Percentiles rank a stretch among this genome's conserved stretches.
phyloP scores from a whole-genome alignment of 2,888 invertebrate species.

The Cheilosia vernalis region DNA sequence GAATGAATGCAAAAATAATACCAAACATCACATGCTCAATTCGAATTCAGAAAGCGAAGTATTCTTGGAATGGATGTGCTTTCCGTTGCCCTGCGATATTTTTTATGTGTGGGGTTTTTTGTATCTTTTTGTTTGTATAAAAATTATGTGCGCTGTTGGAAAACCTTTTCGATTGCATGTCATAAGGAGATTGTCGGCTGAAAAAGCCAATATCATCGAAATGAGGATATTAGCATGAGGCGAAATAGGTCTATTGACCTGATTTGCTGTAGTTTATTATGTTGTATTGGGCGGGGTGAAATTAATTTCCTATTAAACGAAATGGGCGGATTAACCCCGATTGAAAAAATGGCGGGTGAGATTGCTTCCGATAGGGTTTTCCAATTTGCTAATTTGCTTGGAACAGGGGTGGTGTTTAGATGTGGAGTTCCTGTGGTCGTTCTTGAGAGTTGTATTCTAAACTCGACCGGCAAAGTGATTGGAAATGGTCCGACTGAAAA shows the following conservation, averaged over 20 bases:
- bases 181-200: conserved; percentile 20
- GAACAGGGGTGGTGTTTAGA: no score
- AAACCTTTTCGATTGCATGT: conserved; percentile 50
- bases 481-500: no score
- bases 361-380: no score
- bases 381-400: no score
- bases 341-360: no score
- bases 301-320: no score
- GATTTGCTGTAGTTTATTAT: conserved; percentile 25
- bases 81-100: not conserved
- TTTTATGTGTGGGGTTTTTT: not conserved
- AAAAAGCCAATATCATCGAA: conserved; percentile 23
- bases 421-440: no score
- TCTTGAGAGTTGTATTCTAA: no score
- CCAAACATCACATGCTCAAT: conserved; percentile 34
- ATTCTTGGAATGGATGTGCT: conserved; percentile 33
- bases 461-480: no score
- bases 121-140: not conserved
- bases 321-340: no score
- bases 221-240: conserved; percentile 9
- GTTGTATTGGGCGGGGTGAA: no score
- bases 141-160: not conserved
- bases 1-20: conserved; percentile 54
- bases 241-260: conserved; percentile 44
- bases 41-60: conserved; percentile 37